Evolutionary conservation across 92 coral and sea anemone species (phyloP).

Genomic region (Actinernus sp.): DNA sequence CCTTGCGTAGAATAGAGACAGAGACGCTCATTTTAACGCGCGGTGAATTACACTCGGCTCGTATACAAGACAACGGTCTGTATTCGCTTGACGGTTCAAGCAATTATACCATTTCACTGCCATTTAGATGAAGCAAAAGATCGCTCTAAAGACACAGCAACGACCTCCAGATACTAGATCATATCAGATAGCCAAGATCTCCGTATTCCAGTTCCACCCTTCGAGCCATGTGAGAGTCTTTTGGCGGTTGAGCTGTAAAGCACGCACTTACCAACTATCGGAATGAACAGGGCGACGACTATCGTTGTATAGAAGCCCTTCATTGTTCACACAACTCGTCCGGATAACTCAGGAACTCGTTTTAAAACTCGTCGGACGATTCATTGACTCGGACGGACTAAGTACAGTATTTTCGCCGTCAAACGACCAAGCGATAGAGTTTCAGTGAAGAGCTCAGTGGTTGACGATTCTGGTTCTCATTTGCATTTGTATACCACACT

Average conservation of each 20-base stretch:
- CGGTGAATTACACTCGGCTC: neutral
- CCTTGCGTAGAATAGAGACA: no score
- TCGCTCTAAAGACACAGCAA: constrained; percentile 2
- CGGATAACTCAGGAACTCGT: constrained; percentile 34
- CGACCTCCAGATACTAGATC: neutral
- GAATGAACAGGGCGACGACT: constrained; percentile 58
- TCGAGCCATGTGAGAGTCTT: constrained; percentile 33
- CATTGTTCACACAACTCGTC: constrained; percentile 41
- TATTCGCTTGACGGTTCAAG: constrained; percentile 1
- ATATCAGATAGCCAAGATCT: neutral
- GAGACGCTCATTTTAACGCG: no score
- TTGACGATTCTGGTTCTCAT: constrained; percentile 49
- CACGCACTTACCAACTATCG: constrained; percentile 74
- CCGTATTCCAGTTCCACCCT: neutral
- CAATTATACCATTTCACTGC: constrained; percentile 32
- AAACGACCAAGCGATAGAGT: constrained; percentile 81
- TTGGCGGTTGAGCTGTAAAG: constrained; percentile 71
- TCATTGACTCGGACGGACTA: constrained; percentile 55
- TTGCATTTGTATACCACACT: constrained; percentile 58
- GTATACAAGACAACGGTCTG: constrained; percentile 25
- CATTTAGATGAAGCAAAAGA: constrained; percentile 4
- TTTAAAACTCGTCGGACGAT: constrained; percentile 67
- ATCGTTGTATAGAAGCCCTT: constrained; percentile 30
- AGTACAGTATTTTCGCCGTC: constrained; percentile 75
- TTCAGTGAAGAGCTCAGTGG: constrained; percentile 46